Evolutionary conservation across 92 coral and sea anemone genomes (phyloP), one percentile per base, ranked within the genome.

Genomic region (Palythoa grandis): DNA sequence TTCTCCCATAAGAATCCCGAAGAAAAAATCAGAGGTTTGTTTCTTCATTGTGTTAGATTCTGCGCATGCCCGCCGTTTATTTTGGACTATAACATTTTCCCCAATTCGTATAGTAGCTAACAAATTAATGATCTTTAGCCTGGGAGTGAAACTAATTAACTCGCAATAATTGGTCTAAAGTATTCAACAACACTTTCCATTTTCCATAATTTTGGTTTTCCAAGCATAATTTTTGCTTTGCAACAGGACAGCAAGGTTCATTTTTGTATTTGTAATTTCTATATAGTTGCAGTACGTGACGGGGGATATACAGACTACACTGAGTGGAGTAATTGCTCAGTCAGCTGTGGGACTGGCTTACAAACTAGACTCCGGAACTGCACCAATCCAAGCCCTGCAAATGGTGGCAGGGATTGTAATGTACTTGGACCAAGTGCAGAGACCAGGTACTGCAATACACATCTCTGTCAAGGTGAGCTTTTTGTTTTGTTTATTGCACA

Each of bases 291-390:
- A 9, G 72, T 48, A 13, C 76, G 84, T 7, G 83, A 92, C 73
- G 95, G 95, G 25, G 95, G 93, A n/a, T 93, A 88, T 70, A 86
- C 90, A 17, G 75, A 85, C 22, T 93, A 87, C 74, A 88, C 95
- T 13, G 87, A 78, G 40, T 93, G 95, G 95, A 87, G 92, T 77
- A 89, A 80, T 48, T 93, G 95, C 53, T 87, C 79, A 20, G 90
- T 82, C n/a, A 22, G 79, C 4, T 93, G 95, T 78, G 95, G 90
- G 11, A 86, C 88, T 19, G 93, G 93, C 11, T 5, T 74, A 4
- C 93, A 83, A 72, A 68, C 22, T 7, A 86, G 95, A 78, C 73
- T 91, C 70, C 88, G 95, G 8, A 66, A 77, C 85, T 93, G 95
- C 77, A 77, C 88, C 71, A 88, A 90, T 67, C 95, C 95, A 5